Conservation (phyloP, 2,888 invertebrate species). For the Leucoma salicis region DNA sequence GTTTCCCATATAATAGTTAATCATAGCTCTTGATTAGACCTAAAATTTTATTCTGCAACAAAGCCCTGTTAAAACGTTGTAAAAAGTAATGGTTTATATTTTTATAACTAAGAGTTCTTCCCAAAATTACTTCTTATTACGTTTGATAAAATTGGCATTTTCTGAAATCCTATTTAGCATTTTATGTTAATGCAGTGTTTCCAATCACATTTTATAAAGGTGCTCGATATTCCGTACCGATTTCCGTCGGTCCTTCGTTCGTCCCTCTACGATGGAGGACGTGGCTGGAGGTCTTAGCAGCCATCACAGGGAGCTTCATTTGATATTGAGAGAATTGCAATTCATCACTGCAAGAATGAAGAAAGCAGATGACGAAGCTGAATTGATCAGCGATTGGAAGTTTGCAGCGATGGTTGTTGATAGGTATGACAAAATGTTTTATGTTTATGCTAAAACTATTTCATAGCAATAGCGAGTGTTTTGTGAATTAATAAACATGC, state of each 20-base stretch:
- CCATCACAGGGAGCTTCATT: conserved; percentile 92
- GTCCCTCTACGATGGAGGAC: conserved; percentile 91
- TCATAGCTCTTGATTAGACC: no score
- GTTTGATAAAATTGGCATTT: conserved; percentile 3
- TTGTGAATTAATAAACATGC: no score
- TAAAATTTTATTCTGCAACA: no score
- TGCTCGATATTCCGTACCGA: conserved; percentile 79
- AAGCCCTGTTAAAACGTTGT: no score
- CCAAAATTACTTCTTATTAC: not conserved
- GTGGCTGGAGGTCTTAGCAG: conserved; percentile 83
- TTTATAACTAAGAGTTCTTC: no score
- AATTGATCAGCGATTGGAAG: conserved; percentile 98
- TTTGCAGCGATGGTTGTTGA: conserved; percentile 99
- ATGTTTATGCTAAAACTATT: not conserved
- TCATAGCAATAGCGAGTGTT: no score
- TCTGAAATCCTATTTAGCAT: conserved; percentile 9
- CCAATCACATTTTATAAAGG: conserved; percentile 43
- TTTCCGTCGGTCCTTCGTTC: conserved; percentile 84
- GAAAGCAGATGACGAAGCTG: conserved; percentile 96
- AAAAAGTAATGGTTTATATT: no score
- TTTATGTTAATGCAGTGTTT: conserved; percentile 22
- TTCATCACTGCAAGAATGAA: conserved; percentile 97
- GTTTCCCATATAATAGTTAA: no score
- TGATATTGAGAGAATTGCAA: conserved; percentile 95
- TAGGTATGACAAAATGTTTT: conserved; percentile 75